Conservation (phyloP, 2,797 vertebrate genomes). For the Nasua narica region DNA sequence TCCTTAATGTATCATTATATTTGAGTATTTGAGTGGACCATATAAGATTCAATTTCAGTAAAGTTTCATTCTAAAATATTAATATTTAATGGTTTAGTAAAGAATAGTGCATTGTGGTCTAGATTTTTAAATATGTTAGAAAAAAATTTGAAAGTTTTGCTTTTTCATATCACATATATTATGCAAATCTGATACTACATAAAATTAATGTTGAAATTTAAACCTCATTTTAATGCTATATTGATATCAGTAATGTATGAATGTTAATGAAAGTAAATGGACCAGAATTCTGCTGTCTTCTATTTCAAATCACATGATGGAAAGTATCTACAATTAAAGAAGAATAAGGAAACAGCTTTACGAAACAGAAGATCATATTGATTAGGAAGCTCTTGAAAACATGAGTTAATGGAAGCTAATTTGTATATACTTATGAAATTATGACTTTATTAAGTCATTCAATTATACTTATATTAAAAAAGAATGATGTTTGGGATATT, state of each 20-base stretch:
- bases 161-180: background rate
- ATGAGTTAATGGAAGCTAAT: background rate
- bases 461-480: background rate
- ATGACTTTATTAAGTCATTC: background rate
- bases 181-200: background rate
- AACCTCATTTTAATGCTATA: background rate
- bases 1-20: background rate
- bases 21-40: background rate
- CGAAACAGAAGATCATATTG: background rate
- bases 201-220: background rate
- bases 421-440: slow-evolving; percentile 8
- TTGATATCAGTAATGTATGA: background rate
- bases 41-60: background rate
- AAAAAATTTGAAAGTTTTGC: background rate
- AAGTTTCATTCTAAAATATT: slow-evolving; percentile 11
- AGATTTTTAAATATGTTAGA: background rate
- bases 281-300: slow-evolving; percentile 13
- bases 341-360: background rate
- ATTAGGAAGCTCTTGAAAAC: background rate
- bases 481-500: background rate
- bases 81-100: slow-evolving; percentile 6
- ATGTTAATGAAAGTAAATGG: slow-evolving; percentile 15
- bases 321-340: slow-evolving; percentile 6
- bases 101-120: background rate
- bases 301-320: slow-evolving; percentile 11